A percentile compares a stretch with the other conserved stretches of the same genome.
phyloP scores from a whole-genome alignment of 2,113 vertebrate species.

The Corvus cornix region DNA sequence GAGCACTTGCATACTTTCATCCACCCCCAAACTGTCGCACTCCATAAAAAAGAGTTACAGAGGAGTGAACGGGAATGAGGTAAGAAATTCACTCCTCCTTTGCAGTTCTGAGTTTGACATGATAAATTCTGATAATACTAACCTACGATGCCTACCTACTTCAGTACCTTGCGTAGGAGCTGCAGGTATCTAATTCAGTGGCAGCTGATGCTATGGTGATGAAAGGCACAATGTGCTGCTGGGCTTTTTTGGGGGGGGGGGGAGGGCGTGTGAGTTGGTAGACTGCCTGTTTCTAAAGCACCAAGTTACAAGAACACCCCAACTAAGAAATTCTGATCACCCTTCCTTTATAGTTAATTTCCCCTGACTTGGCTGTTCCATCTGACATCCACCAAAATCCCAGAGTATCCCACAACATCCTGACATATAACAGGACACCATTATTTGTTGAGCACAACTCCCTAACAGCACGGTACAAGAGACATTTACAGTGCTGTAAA shows the following conservation, averaged over 20 bases:
- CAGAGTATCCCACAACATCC: not conserved
- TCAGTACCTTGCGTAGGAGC: not conserved
- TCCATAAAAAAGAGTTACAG: not conserved
- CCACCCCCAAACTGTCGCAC: not conserved
- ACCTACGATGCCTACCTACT: not conserved
- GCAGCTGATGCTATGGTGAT: not conserved
- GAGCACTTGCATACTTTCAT: not conserved
- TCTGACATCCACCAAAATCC: not conserved
- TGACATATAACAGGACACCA: not conserved
- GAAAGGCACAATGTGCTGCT: not conserved
- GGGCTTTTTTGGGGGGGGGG: accelerated
- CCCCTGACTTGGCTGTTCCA: too few relatives aligned
- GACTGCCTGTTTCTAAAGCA: not conserved
- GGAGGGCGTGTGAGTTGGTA: not conserved
- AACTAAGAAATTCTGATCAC: not conserved
- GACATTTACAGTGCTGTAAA: not conserved
- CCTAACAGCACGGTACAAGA: not conserved
- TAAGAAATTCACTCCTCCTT: not conserved
- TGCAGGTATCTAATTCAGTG: not conserved
- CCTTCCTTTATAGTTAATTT: not conserved
- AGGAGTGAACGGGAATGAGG: not conserved
- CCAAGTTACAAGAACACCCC: not conserved
- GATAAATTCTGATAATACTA: not conserved
- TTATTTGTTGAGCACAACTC: not conserved
- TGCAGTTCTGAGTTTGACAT: not conserved